These are phyloP conservation scores for Aegotheles bennettii DNA, from an alignment of 2,113 vertebrate genomes.

Conservation along the genomic window DNA sequence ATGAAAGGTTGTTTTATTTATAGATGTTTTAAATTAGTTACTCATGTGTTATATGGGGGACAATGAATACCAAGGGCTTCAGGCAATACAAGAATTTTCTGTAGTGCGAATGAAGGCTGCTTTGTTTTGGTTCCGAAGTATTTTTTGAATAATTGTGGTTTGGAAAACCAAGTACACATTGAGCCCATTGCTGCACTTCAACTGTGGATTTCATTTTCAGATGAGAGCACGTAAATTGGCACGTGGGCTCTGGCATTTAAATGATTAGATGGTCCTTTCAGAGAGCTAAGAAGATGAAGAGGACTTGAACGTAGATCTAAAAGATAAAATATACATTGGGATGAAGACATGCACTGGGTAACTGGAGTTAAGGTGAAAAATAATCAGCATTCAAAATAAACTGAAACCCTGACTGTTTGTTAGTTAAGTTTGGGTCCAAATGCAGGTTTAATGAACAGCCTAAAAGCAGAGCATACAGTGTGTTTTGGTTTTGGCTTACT, in stretches of 20 bases:
- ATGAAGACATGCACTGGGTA: neutral
- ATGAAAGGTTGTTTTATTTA: neutral
- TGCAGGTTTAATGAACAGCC: neutral
- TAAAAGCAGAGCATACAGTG: neutral
- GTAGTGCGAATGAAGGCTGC: neutral
- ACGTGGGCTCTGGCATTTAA: neutral
- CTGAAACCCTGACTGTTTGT: neutral
- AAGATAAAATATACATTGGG: neutral
- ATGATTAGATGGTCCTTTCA: neutral
- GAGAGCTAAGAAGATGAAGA: neutral
- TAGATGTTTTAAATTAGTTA: neutral
- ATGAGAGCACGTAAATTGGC: neutral
- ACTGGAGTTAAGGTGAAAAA: neutral
- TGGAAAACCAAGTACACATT: neutral
- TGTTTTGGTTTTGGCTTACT: fast-evolving
- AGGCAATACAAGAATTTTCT: neutral
- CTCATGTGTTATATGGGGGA: neutral
- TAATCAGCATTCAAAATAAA: neutral
- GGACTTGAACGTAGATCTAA: neutral
- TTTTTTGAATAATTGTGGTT: conserved; percentile 5
- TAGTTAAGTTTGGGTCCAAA: neutral
- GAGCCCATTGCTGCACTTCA: neutral
- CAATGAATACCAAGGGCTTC: neutral
- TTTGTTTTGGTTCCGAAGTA: neutral
- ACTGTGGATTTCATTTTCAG: neutral